Evolutionary conservation across 2,113 vertebrate species (phyloP), one percentile per base, ranked within the genome.

Genomic region (Marcusenius ussheri): DNA sequence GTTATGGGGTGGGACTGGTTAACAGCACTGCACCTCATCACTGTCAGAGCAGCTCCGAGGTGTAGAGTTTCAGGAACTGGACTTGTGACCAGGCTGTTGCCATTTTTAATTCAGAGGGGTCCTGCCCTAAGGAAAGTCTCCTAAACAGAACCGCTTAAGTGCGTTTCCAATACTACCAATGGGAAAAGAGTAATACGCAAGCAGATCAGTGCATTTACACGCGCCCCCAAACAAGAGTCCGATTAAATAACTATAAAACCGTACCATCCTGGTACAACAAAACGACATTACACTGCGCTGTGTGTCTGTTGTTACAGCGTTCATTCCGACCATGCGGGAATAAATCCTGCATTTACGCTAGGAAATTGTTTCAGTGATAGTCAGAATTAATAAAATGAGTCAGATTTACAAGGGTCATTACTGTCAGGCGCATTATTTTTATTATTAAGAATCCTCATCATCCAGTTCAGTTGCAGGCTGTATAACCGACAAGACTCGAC

Each of bases 71-170:
- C 83, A 47, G 83, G 83, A 84, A 84, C 42, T 21, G 45, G 42
- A 84, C 83, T 47, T 84, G 83, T 84, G 83, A 47, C 83, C 45
- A 47, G 83, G 83, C 45, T 84, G 83, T 84, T 84, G 45, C 83
- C 83, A 84, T 84, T 84, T 84, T 84, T 84, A 84, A 45, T 84
- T 84, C 83, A 84, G 83, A 80, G 74, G 74, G 74, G 74, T 80
- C 31, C 35, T 39, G 70, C 35, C 74, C 74, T 39, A 80, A 80
- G 74, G 17, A 80, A 80, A 42, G 35, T 17, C 74, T 80, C 74
- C 31, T 42, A 19, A 42, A 80, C 31, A 39, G 74, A 39, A 80
- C 17, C 17, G 74, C 66, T 74, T n/a, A 74, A 74, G 66, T 35
- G n/a, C 35, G 70, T 31, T 15, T 77, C 31, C 74, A 15, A 39